Base-by-base conservation (phyloP, 2,888 invertebrate species). In the Agonopterix alstromeriana region DNA sequence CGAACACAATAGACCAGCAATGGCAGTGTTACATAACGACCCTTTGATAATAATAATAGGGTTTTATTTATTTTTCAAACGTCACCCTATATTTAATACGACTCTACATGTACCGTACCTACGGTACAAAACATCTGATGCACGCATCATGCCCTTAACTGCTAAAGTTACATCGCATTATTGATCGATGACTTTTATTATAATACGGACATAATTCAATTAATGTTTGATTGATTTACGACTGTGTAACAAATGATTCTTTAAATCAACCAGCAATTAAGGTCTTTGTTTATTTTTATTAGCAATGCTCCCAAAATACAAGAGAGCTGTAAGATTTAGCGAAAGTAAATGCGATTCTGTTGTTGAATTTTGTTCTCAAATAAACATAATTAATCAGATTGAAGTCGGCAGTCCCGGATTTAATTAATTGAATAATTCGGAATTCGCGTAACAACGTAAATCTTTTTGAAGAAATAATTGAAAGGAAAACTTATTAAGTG, bases 191-290 rank as follows among this genome's bases (percentile, higher is more conserved):
- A 10, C n/a, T 14, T 10, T 51, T 41, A 51, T 51, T 48, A 45
- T 35, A 35, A 12, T 45, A 45, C 35, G 9, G 47, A 47, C 48
- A 49, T 48, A 46, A 52, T 48, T 42, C 48, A 49, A 52, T 52
- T 52, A 47, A 38, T 36, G 0, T 12, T 43, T 47, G 51, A 52
- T 52, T 52, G 47, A 52, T 49, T 12, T 41, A 14, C 42, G 43
- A 11, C 46, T 35, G 17, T 5, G 42, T 47, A 38, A 47, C 44
- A 43, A 48, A 48, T 48, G 45, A 27, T 40, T 17, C 10, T 27
- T 8, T 27, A 46, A 40, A 40, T 40, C 17, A 9, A 10, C 12
- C 10, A 9, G 27, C 27, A 27, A 27, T 27, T 27, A 10, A 8
- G 43, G 12, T 42, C 42, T 42, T n/a, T 35, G 35, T 35, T 8